Conservation (phyloP, 2,888 invertebrate species). For the Ophonus ardosiacus region DNA sequence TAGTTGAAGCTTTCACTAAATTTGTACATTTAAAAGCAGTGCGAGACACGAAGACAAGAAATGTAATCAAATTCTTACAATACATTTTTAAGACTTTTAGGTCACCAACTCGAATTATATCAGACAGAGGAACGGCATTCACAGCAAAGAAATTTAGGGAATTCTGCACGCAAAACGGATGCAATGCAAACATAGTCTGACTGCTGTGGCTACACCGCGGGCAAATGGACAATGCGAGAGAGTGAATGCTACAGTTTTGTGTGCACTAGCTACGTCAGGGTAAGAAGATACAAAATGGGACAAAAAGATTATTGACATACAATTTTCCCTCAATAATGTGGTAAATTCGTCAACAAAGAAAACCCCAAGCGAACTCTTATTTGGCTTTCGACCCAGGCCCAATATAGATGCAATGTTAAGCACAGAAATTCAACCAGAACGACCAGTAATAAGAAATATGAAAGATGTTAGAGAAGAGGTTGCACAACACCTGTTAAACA, state of each 20-base stretch:
- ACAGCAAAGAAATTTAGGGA: constrained; percentile 70
- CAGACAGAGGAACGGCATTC: constrained; percentile 72
- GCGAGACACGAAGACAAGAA: constrained; percentile 68
- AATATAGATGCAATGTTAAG: constrained; percentile 4
- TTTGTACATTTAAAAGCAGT: constrained; percentile 70
- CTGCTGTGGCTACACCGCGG: constrained; percentile 70
- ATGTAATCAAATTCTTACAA: constrained; percentile 68
- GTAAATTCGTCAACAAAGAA: constrained; percentile 67
- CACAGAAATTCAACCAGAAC: constrained; percentile 12
- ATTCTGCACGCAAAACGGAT: constrained; percentile 70
- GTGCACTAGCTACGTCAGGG: constrained; percentile 68
- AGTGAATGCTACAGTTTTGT: constrained; percentile 68
- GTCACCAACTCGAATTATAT: constrained; percentile 69
- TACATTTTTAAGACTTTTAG: constrained; percentile 68
- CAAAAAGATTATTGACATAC: constrained; percentile 69
- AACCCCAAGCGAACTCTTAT: constrained; percentile 67
- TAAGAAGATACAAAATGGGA: constrained; percentile 71
- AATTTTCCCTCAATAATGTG: constrained; percentile 70
- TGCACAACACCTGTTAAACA: constrained; percentile 36
- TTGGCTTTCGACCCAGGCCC: constrained; percentile 66
- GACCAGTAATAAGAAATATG: constrained; percentile 40
- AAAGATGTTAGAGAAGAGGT: constrained; percentile 34
- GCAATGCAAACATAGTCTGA: constrained; percentile 69
- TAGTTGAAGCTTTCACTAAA: constrained; percentile 73
- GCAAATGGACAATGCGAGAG: constrained; percentile 72